These are phyloP conservation scores for Pagrus major DNA, from an alignment of 2,113 vertebrate species.

Conservation along the genomic window DNA sequence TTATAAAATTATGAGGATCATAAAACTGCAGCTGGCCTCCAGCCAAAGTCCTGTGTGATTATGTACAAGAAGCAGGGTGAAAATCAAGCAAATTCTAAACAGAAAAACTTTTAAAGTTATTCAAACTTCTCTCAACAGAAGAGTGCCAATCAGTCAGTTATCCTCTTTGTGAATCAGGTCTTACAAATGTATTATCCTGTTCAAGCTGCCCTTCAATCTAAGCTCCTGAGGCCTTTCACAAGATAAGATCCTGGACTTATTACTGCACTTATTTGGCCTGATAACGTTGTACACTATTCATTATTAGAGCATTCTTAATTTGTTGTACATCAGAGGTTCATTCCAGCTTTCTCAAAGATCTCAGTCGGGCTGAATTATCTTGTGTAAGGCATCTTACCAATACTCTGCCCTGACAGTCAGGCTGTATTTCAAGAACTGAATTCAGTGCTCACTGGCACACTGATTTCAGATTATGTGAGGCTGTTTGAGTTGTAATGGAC, in stretches of 20 bases:
- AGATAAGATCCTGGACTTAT: not conserved
- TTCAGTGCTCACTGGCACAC: not conserved
- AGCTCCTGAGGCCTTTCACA: not conserved
- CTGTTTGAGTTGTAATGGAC: not conserved
- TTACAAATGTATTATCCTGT: slow-evolving; percentile 12
- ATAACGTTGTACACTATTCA: not conserved
- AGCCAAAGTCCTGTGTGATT: slow-evolving; percentile 29
- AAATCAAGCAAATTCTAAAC: slow-evolving; percentile 11
- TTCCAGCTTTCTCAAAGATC: not conserved
- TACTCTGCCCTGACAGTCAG: not conserved
- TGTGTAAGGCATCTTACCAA: too few species aligned
- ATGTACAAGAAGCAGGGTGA: not conserved
- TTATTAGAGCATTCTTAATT: not conserved
- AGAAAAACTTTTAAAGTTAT: slow-evolving; percentile 8
- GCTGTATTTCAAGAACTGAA: not conserved
- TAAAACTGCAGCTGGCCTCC: slow-evolving; percentile 42
- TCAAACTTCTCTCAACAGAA: slow-evolving; percentile 6
- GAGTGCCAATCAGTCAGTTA: not conserved
- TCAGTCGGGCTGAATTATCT: not conserved
- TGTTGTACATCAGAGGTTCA: not conserved
- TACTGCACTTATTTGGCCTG: not conserved
- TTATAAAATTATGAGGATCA: slow-evolving; percentile 32
- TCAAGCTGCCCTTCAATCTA: not conserved
- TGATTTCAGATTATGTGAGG: not conserved
- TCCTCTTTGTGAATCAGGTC: slow-evolving; percentile 10